phyloP scores from a whole-genome alignment of 1,140 invertebrate genomes.

The Zaprionus africanus region DNA sequence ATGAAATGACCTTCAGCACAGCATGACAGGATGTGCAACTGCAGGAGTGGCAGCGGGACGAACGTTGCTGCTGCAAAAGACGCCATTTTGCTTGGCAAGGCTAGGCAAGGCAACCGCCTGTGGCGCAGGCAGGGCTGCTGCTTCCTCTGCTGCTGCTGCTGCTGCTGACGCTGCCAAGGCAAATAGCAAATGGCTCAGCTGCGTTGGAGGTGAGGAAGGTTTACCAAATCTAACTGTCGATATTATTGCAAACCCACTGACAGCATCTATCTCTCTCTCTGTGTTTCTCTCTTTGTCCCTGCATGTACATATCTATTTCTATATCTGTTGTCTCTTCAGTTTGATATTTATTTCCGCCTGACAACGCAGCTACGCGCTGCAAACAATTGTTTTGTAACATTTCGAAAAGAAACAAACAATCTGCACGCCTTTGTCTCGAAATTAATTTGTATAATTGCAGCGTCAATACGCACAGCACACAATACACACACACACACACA shows the following conservation, averaged over 20 bases:
- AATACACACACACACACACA: constrained; percentile 22
- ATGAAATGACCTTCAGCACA: constrained; percentile 21
- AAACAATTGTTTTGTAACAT: constrained; percentile 14
- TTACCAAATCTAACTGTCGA: not conserved
- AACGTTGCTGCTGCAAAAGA: constrained; percentile 10
- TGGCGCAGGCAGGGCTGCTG: constrained; percentile 7
- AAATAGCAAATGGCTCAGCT: constrained; percentile 28
- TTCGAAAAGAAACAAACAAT: constrained; percentile 46
- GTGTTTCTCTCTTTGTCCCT: not conserved
- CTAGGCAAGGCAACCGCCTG: constrained; percentile 26
- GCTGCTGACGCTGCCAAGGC: constrained; percentile 14
- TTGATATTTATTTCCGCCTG: constrained; percentile 40
- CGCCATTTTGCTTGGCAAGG: constrained; percentile 17
- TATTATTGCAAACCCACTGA: not conserved
- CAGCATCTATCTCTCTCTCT: not conserved
- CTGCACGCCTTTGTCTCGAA: constrained; percentile 59
- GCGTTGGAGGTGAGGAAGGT: not conserved
- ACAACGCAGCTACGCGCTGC: not conserved
- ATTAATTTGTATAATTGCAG: constrained; percentile 78
- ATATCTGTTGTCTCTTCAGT: not conserved
- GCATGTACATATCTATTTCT: not conserved
- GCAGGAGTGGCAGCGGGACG: not conserved
- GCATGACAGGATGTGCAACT: constrained; percentile 21
- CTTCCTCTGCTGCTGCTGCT: not conserved
- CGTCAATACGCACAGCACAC: constrained; percentile 45